phyloP scores from a whole-genome alignment of 2,888 invertebrate species.

The Rhamphomyia laevipes region DNA sequence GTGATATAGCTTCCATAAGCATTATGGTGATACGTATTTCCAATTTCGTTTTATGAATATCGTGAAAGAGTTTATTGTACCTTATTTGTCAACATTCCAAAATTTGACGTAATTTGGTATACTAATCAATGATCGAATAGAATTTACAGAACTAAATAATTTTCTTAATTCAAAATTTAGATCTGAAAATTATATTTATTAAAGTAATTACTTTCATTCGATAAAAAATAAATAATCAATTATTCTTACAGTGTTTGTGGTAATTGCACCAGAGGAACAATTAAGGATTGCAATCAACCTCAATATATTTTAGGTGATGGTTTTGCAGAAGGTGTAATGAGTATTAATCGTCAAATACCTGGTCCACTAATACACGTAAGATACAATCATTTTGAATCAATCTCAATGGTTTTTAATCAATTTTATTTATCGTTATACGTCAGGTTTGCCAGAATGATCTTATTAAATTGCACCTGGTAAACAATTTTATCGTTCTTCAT shows the following conservation, averaged over 20 bases:
- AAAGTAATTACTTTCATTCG: background rate
- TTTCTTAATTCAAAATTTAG: no score
- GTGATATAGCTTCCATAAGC: no score
- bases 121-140: no score
- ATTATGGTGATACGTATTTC: no score
- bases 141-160: no score
- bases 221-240: background rate
- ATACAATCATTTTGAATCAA: background rate
- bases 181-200: no score
- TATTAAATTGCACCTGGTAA: conserved; percentile 57
- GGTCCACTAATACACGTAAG: conserved; percentile 40
- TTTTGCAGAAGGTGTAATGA: conserved; percentile 35
- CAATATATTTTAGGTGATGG: conserved; percentile 43
- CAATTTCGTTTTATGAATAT: no score
- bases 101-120: no score
- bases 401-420: background rate
- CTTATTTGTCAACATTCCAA: no score
- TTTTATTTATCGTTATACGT: conserved; percentile 11
- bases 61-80: no score
- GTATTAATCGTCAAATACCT: conserved; percentile 40
- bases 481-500: conserved; percentile 64
- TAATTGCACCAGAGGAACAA: conserved; percentile 32
- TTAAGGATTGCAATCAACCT: conserved; percentile 35
- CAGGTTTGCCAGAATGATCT: conserved; percentile 72
- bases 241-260: conserved; percentile 35